Percentiles rank a stretch among this genome's conserved stretches.
Evolutionary conservation across 2,113 vertebrate species (phyloP).

Genomic region (Maccullochella peelii): DNA sequence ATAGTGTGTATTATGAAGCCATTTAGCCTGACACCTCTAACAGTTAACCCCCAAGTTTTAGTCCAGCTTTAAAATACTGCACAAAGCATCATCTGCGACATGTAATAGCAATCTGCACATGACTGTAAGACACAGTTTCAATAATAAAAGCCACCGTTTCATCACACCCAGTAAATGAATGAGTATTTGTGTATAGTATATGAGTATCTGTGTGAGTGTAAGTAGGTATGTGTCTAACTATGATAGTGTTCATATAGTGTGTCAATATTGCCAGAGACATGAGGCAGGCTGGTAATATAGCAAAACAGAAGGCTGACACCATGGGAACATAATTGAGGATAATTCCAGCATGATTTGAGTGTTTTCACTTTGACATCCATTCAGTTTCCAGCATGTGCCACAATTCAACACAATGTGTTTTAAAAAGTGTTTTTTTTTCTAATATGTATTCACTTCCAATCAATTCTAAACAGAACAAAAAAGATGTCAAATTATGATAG

Average conservation of each 20-base stretch:
- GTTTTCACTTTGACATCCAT: background rate
- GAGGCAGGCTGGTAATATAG: conserved; percentile 9
- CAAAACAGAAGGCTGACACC: conserved; percentile 26
- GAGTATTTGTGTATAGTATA: background rate
- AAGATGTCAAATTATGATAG: background rate
- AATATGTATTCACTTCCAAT: background rate
- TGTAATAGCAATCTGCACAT: conserved; percentile 29
- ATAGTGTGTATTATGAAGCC: conserved; percentile 52
- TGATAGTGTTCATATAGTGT: conserved; percentile 10
- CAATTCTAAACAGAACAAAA: background rate
- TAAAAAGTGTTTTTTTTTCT: background rate
- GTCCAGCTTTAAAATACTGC: conserved; percentile 41
- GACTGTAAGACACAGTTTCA: conserved; percentile 26
- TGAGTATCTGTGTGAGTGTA: background rate
- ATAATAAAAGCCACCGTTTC: background rate
- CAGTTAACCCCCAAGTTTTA: conserved; percentile 54
- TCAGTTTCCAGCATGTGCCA: background rate
- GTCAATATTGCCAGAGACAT: conserved; percentile 11
- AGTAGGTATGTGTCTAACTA: background rate
- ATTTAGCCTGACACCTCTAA: conserved; percentile 41
- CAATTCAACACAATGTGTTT: background rate
- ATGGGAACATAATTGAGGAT: conserved; percentile 21
- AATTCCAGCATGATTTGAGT: conserved; percentile 1
- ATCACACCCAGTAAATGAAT: conserved; percentile 19
- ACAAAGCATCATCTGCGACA: conserved; percentile 30